Evolutionary conservation across 2,797 vertebrate species (phyloP).

Genomic region (Pelobates cultripes): DNA sequence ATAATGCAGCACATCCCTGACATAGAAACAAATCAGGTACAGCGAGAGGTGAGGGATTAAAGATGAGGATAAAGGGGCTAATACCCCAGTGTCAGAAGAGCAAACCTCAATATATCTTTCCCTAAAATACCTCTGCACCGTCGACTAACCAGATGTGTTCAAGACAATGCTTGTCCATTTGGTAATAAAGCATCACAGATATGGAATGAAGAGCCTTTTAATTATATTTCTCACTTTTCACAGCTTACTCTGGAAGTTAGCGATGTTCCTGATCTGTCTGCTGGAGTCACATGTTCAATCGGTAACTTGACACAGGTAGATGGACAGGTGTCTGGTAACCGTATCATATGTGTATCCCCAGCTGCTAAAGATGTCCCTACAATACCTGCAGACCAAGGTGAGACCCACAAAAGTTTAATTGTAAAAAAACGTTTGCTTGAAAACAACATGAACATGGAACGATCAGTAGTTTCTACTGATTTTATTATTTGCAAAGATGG

Average conservation of each 20-base stretch:
- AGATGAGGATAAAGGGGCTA: no score
- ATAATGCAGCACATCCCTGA: no score
- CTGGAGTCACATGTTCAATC: slow-evolving; percentile 90
- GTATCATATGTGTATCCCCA: slow-evolving; percentile 90
- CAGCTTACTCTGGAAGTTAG: slow-evolving; percentile 92
- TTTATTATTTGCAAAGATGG: no score
- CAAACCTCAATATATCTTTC: no score
- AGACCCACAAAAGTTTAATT: slow-evolving; percentile 19
- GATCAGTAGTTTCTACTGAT: no score
- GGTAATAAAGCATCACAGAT: not conserved
- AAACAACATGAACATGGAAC: no score
- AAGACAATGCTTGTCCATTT: no score
- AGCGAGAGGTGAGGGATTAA: no score
- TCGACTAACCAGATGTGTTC: no score
- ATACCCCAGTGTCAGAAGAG: no score
- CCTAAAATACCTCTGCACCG: no score
- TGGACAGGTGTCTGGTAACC: slow-evolving; percentile 84
- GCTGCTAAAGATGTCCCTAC: slow-evolving; percentile 88
- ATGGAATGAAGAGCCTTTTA: not conserved
- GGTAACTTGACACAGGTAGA: slow-evolving; percentile 94
- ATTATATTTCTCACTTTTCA: not conserved
- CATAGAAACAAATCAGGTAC: no score
- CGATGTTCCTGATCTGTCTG: slow-evolving; percentile 89
- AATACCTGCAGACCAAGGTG: slow-evolving; percentile 93
- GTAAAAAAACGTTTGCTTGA: not conserved